These are phyloP conservation scores for Lepidostoma basale DNA, from an alignment of 1,140 invertebrate genomes.

Conservation along the genomic window DNA sequence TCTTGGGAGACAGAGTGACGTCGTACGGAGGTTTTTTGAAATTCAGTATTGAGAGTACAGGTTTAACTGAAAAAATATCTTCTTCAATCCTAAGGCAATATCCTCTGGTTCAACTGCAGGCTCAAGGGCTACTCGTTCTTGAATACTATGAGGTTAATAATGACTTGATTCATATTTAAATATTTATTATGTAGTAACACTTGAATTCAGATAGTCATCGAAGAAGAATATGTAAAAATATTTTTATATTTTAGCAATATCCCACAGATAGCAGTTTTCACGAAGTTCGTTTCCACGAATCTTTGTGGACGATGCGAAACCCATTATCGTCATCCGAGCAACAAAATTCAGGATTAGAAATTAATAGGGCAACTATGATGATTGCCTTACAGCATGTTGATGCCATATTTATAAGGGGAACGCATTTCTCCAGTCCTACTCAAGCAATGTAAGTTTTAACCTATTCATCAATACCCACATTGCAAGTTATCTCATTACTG, in stretches of 20 bases:
- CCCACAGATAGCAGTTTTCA: conserved; percentile 52
- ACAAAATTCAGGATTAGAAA: conserved; percentile 48
- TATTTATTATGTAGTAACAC: background rate
- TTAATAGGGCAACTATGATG: conserved; percentile 81
- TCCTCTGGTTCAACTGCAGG: conserved; percentile 84
- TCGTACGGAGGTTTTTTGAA: conserved; percentile 92
- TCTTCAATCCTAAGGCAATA: conserved; percentile 63
- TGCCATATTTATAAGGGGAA: conserved; percentile 77
- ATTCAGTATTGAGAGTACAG: conserved; percentile 76
- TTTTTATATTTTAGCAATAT: conserved; percentile 46
- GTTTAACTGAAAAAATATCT: conserved; percentile 65
- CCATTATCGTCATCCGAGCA: conserved; percentile 44
- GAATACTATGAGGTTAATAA: conserved; percentile 80
- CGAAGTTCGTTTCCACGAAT: conserved; percentile 65
- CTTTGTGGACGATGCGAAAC: conserved; percentile 59
- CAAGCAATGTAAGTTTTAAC: conserved; percentile 63
- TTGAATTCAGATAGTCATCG: too few species aligned
- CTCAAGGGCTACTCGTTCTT: conserved; percentile 76
- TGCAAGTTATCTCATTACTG: background rate
- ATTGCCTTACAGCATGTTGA: conserved; percentile 86
- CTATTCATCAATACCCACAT: background rate
- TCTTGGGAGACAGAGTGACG: conserved; percentile 85
- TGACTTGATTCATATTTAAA: conserved; percentile 38
- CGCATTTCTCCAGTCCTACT: conserved; percentile 70
- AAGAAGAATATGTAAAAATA: too few species aligned